Percentiles rank a stretch among this genome's conserved stretches.
Evolutionary conservation across 2,888 invertebrate species (phyloP).

Genomic region (Synanthedon tipuliformis): DNA sequence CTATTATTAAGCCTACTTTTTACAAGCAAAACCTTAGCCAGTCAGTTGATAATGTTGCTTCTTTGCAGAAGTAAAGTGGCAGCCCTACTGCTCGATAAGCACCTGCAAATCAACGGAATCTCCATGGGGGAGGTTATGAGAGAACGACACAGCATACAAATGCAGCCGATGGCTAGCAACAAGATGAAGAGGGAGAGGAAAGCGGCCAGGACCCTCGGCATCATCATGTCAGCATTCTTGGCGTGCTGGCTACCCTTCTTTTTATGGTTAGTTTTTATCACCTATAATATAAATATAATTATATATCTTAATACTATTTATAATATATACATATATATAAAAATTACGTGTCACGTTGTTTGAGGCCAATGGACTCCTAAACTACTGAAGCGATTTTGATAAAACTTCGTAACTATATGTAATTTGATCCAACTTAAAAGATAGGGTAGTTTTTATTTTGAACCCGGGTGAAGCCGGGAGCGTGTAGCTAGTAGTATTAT

Average conservation of each 20-base stretch:
- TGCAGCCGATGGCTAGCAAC: conserved; percentile 82
- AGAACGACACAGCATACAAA: conserved; percentile 74
- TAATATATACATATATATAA: too few relatives aligned
- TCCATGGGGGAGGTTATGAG: conserved; percentile 73
- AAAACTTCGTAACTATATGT: too few relatives aligned
- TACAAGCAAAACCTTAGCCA: not conserved
- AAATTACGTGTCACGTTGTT: too few relatives aligned
- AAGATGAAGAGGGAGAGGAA: conserved; percentile 91
- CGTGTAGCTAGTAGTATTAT: too few relatives aligned
- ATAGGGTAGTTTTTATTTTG: too few relatives aligned
- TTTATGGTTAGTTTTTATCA: conserved; percentile 76
- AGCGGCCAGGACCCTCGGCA: conserved; percentile 93
- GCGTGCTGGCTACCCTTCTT: conserved; percentile 97
- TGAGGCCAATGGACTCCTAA: too few relatives aligned
- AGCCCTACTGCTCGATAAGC: conserved; percentile 86
- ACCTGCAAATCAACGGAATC: conserved; percentile 90
- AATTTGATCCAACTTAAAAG: too few relatives aligned
- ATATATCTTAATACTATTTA: too few relatives aligned
- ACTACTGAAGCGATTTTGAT: too few relatives aligned
- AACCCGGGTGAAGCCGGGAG: too few relatives aligned
- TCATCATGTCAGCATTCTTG: conserved; percentile 95
- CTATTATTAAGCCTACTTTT: not conserved
- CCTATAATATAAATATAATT: too few relatives aligned
- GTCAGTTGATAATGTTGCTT: not conserved
- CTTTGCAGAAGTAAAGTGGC: conserved; percentile 86